A percentile compares a stretch with the other conserved stretches of the same genome.
These are phyloP conservation scores for Bothrops jararaca DNA, from an alignment of 2,113 vertebrate species.

Conservation along the genomic window DNA sequence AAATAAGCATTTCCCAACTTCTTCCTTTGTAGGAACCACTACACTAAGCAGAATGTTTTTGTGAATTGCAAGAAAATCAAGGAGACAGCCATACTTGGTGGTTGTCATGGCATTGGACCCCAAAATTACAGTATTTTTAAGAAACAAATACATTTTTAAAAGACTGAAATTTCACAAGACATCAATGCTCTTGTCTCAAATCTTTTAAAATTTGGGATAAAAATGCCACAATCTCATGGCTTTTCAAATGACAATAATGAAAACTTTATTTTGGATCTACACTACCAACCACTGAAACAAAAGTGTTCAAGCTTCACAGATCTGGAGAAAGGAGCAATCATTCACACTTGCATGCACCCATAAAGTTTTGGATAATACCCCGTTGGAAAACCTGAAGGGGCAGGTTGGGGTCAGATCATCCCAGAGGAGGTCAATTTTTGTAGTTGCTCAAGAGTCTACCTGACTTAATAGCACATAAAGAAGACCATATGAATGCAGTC, in stretches of 20 bases:
- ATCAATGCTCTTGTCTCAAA: background rate
- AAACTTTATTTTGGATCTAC: background rate
- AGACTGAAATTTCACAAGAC: background rate
- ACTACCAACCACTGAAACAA: background rate
- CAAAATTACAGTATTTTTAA: background rate
- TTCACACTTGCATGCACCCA: background rate
- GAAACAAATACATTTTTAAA: background rate
- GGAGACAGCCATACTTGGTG: background rate
- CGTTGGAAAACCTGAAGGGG: background rate
- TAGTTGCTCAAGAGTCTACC: background rate
- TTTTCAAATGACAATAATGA: background rate
- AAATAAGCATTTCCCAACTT: background rate
- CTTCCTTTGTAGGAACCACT: background rate
- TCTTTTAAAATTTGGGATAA: background rate
- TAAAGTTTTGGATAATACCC: background rate
- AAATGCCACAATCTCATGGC: background rate
- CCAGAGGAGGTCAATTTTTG: background rate
- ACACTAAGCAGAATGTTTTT: background rate
- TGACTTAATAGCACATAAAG: background rate
- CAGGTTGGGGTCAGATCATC: background rate
- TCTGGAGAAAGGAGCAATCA: background rate
- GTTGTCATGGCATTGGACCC: background rate
- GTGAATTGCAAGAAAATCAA: background rate
- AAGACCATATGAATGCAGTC: background rate
- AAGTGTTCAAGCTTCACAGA: background rate